Percentiles rank a stretch among this genome's conserved stretches.
These are phyloP conservation scores for Nematostella vectensis DNA, from an alignment of 92 coral and sea anemone genomes.

Conservation along the genomic window DNA sequence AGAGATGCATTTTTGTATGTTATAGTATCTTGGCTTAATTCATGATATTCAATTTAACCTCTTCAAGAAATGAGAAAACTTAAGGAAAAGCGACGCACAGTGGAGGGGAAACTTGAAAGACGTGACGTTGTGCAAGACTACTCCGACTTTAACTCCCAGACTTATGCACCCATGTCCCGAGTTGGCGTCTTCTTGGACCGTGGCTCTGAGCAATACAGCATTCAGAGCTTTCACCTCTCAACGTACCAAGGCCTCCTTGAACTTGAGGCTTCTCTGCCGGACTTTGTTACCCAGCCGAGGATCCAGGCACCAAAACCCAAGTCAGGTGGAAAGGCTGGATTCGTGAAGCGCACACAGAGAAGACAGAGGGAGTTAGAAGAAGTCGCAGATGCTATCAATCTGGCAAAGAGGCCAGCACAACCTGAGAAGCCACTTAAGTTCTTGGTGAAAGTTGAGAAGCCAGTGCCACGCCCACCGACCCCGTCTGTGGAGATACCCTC, in stretches of 20 bases:
- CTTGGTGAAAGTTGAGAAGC: conserved; percentile 94
- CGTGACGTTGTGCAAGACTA: conserved; percentile 91
- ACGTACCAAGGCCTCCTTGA: conserved; percentile 90
- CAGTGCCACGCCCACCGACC: conserved; percentile 96
- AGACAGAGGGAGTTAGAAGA: conserved; percentile 91
- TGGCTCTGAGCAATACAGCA: conserved; percentile 94
- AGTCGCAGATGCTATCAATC: conserved; percentile 80
- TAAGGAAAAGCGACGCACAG: conserved; percentile 75
- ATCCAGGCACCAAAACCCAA: conserved; percentile 97
- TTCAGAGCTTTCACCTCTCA: conserved; percentile 73
- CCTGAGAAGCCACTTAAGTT: conserved; percentile 75
- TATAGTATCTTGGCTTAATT: background rate
- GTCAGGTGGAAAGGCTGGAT: conserved; percentile 78
- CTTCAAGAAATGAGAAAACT: conserved; percentile 79
- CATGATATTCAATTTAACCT: background rate
- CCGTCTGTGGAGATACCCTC: conserved; percentile 97
- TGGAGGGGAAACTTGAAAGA: conserved; percentile 96
- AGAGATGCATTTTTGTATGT: too few relatives aligned
- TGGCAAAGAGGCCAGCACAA: conserved; percentile 68
- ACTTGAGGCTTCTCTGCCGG: conserved; percentile 91
- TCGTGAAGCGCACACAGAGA: conserved; percentile 87
- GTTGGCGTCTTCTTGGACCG: conserved; percentile 96
- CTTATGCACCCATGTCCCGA: conserved; percentile 99
- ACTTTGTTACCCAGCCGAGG: conserved; percentile 93
- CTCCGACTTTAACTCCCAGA: conserved; percentile 62